Base-by-base conservation (phyloP, 92 coral and sea anemone genomes). In the Desmophyllum pertusum region DNA sequence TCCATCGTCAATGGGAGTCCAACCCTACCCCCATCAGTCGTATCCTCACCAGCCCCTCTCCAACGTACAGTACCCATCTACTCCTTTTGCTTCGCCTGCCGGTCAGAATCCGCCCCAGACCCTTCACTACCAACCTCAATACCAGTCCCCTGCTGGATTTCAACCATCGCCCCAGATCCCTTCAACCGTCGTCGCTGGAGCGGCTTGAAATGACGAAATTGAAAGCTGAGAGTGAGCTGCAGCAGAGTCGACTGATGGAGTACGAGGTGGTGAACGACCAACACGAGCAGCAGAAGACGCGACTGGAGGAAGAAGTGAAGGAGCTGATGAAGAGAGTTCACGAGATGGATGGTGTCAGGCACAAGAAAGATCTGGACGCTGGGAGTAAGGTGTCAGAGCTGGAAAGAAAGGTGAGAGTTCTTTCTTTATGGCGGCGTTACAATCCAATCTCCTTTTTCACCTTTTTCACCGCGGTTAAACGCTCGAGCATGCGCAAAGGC, bases 271-370 rank as follows among this genome's bases (percentile, higher is more conserved):
- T 79, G 13, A 81, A 64, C 63, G 94, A 93, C 29, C 92, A 86
- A 41, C 81, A 83, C 66, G 86, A 78, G 10, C 76, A 87, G 35
- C 90, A 90, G 66, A 88, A 88, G 64, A 73, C 83, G 21, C 94
- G 91, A 63, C 78, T 87, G 42, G 96, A 91, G 51, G 90, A 88
- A 35, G 95, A 95, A 81, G 83, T 93, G 77, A 93, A 85, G 59
- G 89, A 75, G 9, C 85, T 95, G 83, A 81, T 95, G 91, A 91
- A 83, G 75, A 93, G 79, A 75, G 87, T 93, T 39, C 98, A 92
- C 36, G 92, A 88, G 29, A 87, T 88, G 87, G 95, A 95, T 74
- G 79, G 79, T 6, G 63, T 45, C 67, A 81, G 83, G 40, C 95
- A 92, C 64, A 86, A 74, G 78, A 90, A 85, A 74, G 93, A 93